These are phyloP conservation scores for Rhagonycha fulva DNA, from an alignment of 2,888 invertebrate genomes.

Conservation along the genomic window DNA sequence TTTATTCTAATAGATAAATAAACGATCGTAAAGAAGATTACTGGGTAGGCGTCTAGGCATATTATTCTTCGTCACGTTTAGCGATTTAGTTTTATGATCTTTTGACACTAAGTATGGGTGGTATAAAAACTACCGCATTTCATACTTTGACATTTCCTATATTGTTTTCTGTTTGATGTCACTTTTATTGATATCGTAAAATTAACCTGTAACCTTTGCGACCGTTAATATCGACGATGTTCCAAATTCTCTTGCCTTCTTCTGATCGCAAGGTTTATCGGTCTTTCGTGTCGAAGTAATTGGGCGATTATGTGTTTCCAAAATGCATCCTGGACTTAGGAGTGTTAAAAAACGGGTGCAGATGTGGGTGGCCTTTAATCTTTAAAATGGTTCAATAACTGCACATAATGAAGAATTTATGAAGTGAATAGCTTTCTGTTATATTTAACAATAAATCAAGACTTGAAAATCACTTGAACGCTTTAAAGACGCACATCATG, in stretches of 20 bases:
- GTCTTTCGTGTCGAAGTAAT: neutral
- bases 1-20: slow-evolving; percentile 18
- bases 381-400: slow-evolving; percentile 11
- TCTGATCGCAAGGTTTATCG: too few relatives aligned
- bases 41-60: slow-evolving; percentile 19
- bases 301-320: slow-evolving; percentile 25
- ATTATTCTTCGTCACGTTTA: slow-evolving; percentile 29
- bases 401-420: neutral
- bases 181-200: neutral
- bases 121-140: neutral
- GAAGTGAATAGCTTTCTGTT: neutral
- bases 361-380: slow-evolving; percentile 33
- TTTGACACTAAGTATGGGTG: slow-evolving; percentile 22
- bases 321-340: slow-evolving; percentile 26
- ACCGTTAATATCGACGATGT: neutral
- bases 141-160: neutral
- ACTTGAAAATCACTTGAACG: neutral
- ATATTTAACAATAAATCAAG: neutral
- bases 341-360: slow-evolving; percentile 22
- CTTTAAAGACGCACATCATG: neutral
- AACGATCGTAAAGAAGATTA: slow-evolving; percentile 20
- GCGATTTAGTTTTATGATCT: slow-evolving; percentile 22
- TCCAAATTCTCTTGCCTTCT: too few relatives aligned
- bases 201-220: neutral
- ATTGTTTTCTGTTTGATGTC: neutral